A percentile compares a stretch with the other conserved stretches of the same genome.
Conservation (phyloP, 2,888 invertebrate species). For the Xestia rhomboidea region DNA sequence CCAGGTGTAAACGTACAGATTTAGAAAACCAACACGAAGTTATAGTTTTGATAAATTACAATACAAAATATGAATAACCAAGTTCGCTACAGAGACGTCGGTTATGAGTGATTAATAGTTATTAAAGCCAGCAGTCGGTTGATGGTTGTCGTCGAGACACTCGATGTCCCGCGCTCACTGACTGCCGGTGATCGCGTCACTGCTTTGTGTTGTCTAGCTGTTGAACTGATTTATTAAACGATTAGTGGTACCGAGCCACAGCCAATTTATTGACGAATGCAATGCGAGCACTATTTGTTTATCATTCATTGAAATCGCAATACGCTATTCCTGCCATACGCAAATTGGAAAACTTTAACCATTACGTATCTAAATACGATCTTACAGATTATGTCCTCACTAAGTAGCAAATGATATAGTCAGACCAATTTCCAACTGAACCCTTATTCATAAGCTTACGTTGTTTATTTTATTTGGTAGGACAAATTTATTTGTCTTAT, state of each 20-base stretch:
- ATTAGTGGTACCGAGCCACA: background rate
- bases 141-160: background rate
- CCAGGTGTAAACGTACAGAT: background rate
- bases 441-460: background rate
- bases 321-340: background rate
- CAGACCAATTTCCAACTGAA: background rate
- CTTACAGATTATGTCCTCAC: background rate
- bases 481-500: background rate
- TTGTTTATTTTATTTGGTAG: background rate
- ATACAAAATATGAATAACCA: background rate
- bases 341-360: conserved; percentile 23
- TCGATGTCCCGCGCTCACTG: background rate
- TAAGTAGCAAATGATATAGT: background rate
- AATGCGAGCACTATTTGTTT: conserved; percentile 1
- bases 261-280: background rate
- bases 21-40: background rate
- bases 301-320: conserved; percentile 2
- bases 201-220: conserved; percentile 7
- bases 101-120: background rate
- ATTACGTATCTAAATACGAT: background rate
- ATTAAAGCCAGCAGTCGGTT: no score
- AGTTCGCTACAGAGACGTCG: background rate
- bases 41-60: background rate
- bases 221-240: conserved; percentile 17
- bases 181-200: background rate